Base-by-base conservation (phyloP, 2,113 vertebrate genomes). In the Ptychochromis oligacanthus region DNA sequence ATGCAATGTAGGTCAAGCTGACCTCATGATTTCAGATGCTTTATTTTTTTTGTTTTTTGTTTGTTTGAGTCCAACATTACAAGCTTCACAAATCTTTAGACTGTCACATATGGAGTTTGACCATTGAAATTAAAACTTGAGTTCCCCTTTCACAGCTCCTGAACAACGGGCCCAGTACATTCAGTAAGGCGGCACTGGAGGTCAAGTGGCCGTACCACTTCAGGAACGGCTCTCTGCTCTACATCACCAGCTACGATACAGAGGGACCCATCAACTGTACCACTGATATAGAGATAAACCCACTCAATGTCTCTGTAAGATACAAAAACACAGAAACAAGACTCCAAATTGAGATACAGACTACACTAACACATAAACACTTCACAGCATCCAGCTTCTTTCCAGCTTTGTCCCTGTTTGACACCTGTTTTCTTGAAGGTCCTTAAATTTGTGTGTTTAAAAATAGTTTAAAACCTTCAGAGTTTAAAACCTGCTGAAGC, bases 221-320 rank as follows among this genome's bases (percentile, higher is more conserved):
- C 0, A 96, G 94, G 67, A 97, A 98, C 46, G 93, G 95, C 56
- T 97, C 97, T 0, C 92, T 99, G 81, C 87, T 99, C 81, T 99
- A 97, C 86, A 96, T 98, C 83, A 96, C 95, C 54, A 94, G 96
- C 57, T 97, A 96, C 17, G 96, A 97, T 26, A 97, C 97, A 2
- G 98, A 99, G 20, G 98, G 98, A 3, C 97, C 97, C n/a, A 98
- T 99, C 96, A 98, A 97, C 94, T 99, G 98, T 87, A 97, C 96
- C 86, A 96, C 95, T 0, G 96, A 97, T 86, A 89, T 92, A 64
- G 95, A 97, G 88, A 97, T 99, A 94, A 99, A 99, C 92, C 96
- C 97, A 0, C 80, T 98, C 82, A 97, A 97, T 78, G 96, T 99
- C 56, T 96, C 97, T 85, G 98, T 99, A 89, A 92, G 93, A 13